Percentiles rank a stretch among this genome's conserved stretches.
Conservation (phyloP, 2,113 vertebrate species). For the Oceanites oceanicus region DNA sequence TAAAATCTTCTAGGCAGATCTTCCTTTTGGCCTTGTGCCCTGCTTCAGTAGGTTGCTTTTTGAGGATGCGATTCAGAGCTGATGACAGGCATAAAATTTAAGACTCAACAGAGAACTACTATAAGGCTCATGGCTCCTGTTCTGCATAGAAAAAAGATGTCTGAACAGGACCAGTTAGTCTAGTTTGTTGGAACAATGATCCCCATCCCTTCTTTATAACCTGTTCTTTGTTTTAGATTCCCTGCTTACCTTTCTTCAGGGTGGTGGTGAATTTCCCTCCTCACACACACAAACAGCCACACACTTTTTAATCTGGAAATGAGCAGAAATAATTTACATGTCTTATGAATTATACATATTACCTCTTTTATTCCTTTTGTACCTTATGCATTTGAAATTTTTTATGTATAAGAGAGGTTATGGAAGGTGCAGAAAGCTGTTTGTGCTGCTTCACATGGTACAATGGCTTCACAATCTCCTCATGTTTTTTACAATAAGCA, state of each 20-base stretch:
- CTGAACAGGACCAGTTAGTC: background rate
- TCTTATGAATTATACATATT: slow-evolving; percentile 3
- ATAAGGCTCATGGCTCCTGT: background rate
- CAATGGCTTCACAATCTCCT: background rate
- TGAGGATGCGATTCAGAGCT: background rate
- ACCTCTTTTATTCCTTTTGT: background rate
- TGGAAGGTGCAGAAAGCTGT: background rate
- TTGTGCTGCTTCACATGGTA: background rate
- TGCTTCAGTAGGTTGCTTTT: background rate
- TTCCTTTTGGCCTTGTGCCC: background rate
- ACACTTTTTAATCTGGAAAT: background rate
- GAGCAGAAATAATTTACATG: background rate
- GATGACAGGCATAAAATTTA: background rate
- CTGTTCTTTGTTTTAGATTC: background rate
- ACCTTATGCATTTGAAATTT: background rate
- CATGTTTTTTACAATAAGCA: background rate
- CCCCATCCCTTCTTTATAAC: background rate
- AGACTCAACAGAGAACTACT: background rate
- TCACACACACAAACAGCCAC: background rate
- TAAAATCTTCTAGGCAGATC: background rate
- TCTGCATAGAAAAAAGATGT: background rate
- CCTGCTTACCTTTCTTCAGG: background rate
- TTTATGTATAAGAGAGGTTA: background rate
- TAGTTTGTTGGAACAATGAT: background rate
- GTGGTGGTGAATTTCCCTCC: background rate